A percentile compares a stretch with the other conserved stretches of the same genome.
phyloP scores from a whole-genome alignment of 1,140 invertebrate genomes.

The Anoplolepis gracilipes region DNA sequence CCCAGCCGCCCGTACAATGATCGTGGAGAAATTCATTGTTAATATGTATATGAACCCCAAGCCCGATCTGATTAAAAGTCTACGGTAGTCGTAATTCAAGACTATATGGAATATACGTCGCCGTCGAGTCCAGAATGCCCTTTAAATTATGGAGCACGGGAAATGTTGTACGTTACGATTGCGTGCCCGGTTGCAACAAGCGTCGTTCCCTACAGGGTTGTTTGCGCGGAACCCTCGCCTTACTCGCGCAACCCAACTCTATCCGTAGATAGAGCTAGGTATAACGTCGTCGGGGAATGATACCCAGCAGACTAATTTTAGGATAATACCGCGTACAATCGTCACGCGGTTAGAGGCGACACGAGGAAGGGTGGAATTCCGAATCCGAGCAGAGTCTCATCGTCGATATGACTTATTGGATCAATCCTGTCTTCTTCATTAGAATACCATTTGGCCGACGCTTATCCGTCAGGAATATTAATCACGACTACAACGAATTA shows the following conservation, averaged over 20 bases:
- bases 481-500: conserved; percentile 55
- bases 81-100: conserved; percentile 1
- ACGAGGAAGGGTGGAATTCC: conserved; percentile 63
- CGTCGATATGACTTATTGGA: conserved; percentile 42
- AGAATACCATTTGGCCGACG: conserved; percentile 61
- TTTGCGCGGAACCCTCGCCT: conserved; percentile 35
- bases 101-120: background rate
- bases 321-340: conserved; percentile 45
- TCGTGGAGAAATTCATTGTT: background rate
- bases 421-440: conserved; percentile 69
- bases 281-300: conserved; percentile 17
- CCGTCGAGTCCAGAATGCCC: conserved; percentile 8
- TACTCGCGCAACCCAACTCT: background rate
- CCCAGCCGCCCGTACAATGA: background rate
- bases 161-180: conserved; percentile 49
- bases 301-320: conserved; percentile 47
- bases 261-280: background rate
- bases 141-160: conserved; percentile 54
- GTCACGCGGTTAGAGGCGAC: conserved; percentile 66
- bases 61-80: conserved; percentile 48
- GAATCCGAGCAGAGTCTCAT: conserved; percentile 51
- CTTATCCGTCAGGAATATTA: conserved; percentile 68
- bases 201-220: conserved; percentile 35
- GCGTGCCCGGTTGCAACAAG: conserved; percentile 39
- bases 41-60: conserved; percentile 23